Evolutionary conservation across 2,797 vertebrate species (phyloP).

Genomic region (Ateles fusciceps): DNA sequence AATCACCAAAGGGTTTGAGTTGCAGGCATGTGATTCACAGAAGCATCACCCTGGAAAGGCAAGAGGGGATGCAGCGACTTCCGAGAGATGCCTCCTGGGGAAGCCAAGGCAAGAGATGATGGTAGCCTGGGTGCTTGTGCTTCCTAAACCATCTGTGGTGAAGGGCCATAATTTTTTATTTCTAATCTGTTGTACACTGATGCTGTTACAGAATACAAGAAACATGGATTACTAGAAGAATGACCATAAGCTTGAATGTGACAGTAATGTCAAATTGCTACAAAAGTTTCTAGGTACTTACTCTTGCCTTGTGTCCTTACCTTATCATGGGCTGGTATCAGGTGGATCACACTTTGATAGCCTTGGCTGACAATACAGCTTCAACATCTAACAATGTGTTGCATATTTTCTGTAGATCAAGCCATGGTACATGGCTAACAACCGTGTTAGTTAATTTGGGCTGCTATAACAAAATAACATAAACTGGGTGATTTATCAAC

Average conservation of each 20-base stretch:
- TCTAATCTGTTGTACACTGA: neutral
- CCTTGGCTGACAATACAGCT: neutral
- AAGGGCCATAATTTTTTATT: neutral
- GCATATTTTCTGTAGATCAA: neutral
- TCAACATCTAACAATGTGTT: neutral
- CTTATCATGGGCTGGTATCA: neutral
- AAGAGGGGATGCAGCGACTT: neutral
- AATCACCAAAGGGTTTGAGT: neutral
- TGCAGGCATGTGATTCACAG: neutral
- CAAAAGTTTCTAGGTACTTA: neutral
- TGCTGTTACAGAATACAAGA: neutral
- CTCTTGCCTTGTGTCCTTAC: neutral
- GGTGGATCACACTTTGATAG: neutral
- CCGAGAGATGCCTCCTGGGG: neutral
- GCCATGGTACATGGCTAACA: neutral
- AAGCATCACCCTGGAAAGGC: neutral
- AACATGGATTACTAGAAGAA: neutral
- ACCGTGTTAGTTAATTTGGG: neutral
- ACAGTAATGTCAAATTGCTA: neutral
- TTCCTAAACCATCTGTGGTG: neutral
- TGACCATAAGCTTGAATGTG: neutral
- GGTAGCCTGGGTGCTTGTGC: neutral
- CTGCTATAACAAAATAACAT: neutral
- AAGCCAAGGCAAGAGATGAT: neutral
- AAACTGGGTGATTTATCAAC: neutral